These are phyloP conservation scores for Eupleurogrammus muticus DNA, from an alignment of 2,797 vertebrate genomes.

Conservation along the genomic window DNA sequence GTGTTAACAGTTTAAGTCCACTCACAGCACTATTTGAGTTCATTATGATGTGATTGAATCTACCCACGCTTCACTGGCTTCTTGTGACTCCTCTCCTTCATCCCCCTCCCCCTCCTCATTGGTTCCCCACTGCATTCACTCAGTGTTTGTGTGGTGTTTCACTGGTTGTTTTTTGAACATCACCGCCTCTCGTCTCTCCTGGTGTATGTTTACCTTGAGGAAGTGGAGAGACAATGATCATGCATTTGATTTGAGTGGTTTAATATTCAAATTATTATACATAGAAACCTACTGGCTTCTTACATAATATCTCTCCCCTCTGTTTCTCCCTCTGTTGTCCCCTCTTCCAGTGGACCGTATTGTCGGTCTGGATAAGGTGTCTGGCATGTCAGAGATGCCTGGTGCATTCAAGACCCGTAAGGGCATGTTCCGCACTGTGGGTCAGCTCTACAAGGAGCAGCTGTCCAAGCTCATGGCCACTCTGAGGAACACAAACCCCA, in stretches of 20 bases:
- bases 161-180: conserved; percentile 52
- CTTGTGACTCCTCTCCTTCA: conserved; percentile 61
- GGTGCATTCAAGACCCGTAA: conserved; percentile 97
- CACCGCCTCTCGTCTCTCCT: conserved; percentile 37
- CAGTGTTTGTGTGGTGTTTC: conserved; percentile 69
- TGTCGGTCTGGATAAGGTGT: conserved; percentile 97
- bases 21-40: conserved; percentile 73
- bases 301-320: neutral
- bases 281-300: neutral
- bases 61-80: conserved; percentile 78
- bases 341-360: conserved; percentile 92
- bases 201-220: conserved; percentile 47
- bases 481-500: conserved; percentile 97
- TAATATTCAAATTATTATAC: neutral
- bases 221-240: conserved; percentile 43
- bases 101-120: conserved; percentile 24
- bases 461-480: conserved; percentile 98
- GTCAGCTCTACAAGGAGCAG: conserved; percentile 99
- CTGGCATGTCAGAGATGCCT: conserved; percentile 94
- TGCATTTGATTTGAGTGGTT: conserved; percentile 65
- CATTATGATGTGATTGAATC: conserved; percentile 50
- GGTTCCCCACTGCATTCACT: conserved; percentile 56
- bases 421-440: conserved; percentile 98
- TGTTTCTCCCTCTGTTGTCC: neutral
- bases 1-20: conserved; percentile 26